These are phyloP conservation scores for Stratiomys singularior DNA, from an alignment of 2,888 invertebrate genomes.

Conservation along the genomic window DNA sequence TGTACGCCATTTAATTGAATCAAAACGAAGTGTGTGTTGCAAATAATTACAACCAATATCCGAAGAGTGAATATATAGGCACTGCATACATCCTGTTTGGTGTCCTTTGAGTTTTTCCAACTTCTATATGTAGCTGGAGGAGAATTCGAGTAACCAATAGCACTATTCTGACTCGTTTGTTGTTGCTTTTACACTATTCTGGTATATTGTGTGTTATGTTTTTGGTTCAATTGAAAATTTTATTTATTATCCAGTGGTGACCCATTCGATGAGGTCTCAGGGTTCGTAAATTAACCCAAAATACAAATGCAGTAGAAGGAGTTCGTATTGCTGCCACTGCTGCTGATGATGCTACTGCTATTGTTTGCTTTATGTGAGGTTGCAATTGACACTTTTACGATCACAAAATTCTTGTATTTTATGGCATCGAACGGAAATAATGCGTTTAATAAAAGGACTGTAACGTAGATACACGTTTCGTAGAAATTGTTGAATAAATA, in stretches of 20 bases:
- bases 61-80: neutral
- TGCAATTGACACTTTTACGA: conserved; percentile 51
- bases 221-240: conserved; percentile 53
- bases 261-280: conserved; percentile 50
- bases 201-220: conserved; percentile 48
- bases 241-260: conserved; percentile 51
- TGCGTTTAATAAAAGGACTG: neutral
- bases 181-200: neutral
- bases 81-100: neutral
- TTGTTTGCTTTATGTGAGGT: conserved; percentile 51
- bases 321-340: conserved; percentile 37
- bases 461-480: too few relatives aligned
- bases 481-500: too few relatives aligned
- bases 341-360: conserved; percentile 34
- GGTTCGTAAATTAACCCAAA: conserved; percentile 47
- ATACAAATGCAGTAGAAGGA: conserved; percentile 48
- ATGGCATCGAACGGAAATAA: conserved; percentile 21
- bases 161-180: neutral
- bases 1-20: conserved; percentile 50
- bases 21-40: conserved; percentile 49
- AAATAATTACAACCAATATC: conserved; percentile 49
- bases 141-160: neutral
- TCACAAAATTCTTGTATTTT: conserved; percentile 42
- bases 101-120: neutral
- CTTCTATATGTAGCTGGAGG: neutral